Percentiles rank a stretch among this genome's conserved stretches.
phyloP scores from a whole-genome alignment of 2,888 invertebrate genomes.

The Pogonocherus hispidulus region DNA sequence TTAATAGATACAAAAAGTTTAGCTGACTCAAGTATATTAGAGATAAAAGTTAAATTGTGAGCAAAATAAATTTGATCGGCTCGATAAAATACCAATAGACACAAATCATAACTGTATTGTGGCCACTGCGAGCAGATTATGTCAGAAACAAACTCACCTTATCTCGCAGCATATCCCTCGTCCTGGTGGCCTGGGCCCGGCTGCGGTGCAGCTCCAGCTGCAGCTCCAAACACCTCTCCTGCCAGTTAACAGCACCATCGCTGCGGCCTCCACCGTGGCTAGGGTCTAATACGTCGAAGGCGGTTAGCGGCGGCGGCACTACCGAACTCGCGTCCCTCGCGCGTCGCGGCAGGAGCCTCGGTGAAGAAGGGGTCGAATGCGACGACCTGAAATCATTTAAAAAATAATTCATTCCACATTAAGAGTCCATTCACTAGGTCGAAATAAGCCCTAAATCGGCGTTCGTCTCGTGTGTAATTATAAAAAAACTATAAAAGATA shows the following conservation, averaged over 20 bases:
- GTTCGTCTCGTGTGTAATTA: too few species aligned
- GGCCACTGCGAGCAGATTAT: too few species aligned
- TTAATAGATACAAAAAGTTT: too few species aligned
- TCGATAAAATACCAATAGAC: too few species aligned
- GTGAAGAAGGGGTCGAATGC: slow-evolving; percentile 81
- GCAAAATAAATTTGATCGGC: too few species aligned
- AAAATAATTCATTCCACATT: not conserved
- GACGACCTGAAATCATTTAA: slow-evolving; percentile 58
- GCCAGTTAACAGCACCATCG: slow-evolving; percentile 79
- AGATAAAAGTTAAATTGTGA: too few species aligned
- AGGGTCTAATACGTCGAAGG: slow-evolving; percentile 65
- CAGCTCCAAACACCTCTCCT: slow-evolving; percentile 87
- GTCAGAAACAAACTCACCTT: slow-evolving; percentile 75
- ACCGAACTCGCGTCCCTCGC: slow-evolving; percentile 74
- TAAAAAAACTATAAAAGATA: too few species aligned
- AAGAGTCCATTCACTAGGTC: too few species aligned
- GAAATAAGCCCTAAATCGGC: too few species aligned
- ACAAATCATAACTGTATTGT: too few species aligned
- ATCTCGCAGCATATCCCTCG: slow-evolving; percentile 89
- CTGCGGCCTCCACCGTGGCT: slow-evolving; percentile 64
- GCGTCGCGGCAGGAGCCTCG: slow-evolving; percentile 79
- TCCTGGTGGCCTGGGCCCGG: slow-evolving; percentile 87
- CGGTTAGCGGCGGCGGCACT: slow-evolving; percentile 55
- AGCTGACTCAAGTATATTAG: too few species aligned
- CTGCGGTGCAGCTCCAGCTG: slow-evolving; percentile 90